A percentile compares a stretch with the other conserved stretches of the same genome.
Conservation (phyloP, 1,140 invertebrate genomes). For the Mya arenaria region DNA sequence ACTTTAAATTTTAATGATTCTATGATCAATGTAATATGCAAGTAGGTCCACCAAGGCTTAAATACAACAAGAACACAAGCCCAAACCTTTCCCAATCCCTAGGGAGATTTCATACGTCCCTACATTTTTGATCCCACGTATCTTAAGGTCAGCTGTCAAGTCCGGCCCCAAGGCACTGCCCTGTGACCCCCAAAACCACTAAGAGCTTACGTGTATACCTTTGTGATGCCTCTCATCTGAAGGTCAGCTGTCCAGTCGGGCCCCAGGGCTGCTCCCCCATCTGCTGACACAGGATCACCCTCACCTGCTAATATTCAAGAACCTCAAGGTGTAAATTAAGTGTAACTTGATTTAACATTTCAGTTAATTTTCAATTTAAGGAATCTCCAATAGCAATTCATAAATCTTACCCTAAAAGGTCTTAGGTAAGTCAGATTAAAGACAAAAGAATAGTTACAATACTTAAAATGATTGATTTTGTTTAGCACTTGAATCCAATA, state of each 20-base stretch:
- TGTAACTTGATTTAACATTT: no score
- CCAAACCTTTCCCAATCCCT: no score
- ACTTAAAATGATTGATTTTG: not conserved
- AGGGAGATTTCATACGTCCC: conserved; percentile 21
- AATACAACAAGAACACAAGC: no score
- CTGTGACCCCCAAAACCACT: not conserved
- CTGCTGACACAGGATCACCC: not conserved
- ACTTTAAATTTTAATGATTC: not conserved
- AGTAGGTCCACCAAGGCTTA: not conserved
- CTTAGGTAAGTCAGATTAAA: not conserved
- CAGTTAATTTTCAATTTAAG: no score
- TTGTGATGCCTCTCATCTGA: conserved; percentile 64
- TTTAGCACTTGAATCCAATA: not conserved
- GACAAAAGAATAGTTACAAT: not conserved
- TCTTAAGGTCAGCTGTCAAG: conserved; percentile 87
- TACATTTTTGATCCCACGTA: conserved; percentile 66
- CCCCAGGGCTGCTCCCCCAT: conserved; percentile 92
- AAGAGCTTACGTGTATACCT: conserved; percentile 60
- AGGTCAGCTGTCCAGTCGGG: conserved; percentile 93
- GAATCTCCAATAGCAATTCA: not conserved
- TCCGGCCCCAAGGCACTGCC: conserved; percentile 97
- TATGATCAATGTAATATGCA: not conserved
- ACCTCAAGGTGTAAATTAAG: no score
- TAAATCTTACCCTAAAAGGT: not conserved
- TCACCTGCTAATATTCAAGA: no score